Evolutionary conservation across 2,797 vertebrate genomes (phyloP).

Genomic region (Ibycter americanus): DNA sequence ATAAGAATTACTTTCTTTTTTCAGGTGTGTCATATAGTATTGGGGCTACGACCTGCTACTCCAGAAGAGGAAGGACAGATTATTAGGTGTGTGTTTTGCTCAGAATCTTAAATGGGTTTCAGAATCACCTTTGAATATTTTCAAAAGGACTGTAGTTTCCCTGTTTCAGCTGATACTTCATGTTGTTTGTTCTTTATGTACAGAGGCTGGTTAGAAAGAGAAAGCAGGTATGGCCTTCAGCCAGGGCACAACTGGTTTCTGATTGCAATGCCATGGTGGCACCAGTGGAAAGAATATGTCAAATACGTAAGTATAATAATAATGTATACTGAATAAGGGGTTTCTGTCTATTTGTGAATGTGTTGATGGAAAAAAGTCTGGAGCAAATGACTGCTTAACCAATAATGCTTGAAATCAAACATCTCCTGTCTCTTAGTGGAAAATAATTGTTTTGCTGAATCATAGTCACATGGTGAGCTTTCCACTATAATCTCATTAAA

Average conservation of each 20-base stretch:
- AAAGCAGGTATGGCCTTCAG: conserved; percentile 94
- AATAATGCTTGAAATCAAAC: background rate
- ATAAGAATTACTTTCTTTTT: background rate
- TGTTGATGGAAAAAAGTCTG: background rate
- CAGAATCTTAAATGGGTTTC: background rate
- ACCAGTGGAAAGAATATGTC: conserved; percentile 97
- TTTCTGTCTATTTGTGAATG: background rate
- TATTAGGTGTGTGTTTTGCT: conserved; percentile 83
- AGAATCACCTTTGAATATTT: background rate
- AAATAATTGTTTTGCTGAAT: conserved; percentile 17
- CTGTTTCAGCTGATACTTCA: background rate
- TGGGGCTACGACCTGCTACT: conserved; percentile 93
- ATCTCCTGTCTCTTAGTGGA: background rate
- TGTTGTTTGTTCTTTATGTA: background rate
- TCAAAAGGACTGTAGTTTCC: background rate
- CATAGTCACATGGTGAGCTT: background rate
- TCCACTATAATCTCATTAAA: background rate
- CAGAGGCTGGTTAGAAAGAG: conserved; percentile 97
- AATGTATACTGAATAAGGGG: background rate
- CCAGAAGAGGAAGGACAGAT: conserved; percentile 98
- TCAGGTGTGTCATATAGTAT: conserved; percentile 96
- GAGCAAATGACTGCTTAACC: background rate
- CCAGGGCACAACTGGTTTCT: conserved; percentile 96
- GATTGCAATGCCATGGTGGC: conserved; percentile 98
- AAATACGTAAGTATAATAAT: conserved; percentile 91